These are phyloP conservation scores for Vannuccia rotundouncinata DNA, from an alignment of 2,888 invertebrate genomes.

Conservation along the genomic window DNA sequence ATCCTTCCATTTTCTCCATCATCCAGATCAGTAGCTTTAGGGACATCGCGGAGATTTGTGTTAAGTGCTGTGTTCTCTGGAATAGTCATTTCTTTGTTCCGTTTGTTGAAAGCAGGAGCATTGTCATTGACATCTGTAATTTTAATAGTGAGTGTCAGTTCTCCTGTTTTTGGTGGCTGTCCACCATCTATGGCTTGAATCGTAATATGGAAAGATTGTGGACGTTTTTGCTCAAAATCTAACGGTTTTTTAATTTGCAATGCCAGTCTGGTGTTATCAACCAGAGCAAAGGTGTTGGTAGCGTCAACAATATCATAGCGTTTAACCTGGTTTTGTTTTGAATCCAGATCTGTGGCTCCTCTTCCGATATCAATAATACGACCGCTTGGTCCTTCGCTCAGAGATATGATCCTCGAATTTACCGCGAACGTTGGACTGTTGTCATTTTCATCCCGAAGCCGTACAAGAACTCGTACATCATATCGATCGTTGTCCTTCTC, in stretches of 20 bases:
- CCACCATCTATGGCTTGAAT: neutral
- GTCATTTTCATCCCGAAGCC: neutral
- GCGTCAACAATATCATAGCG: neutral
- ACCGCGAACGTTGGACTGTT: neutral
- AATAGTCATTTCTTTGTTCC: neutral
- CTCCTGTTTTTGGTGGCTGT: neutral
- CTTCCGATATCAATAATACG: neutral
- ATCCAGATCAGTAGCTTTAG: constrained; percentile 5
- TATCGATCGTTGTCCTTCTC: neutral
- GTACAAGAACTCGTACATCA: neutral
- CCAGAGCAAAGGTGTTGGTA: neutral
- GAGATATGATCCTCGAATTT: neutral
- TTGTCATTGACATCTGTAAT: constrained; percentile 25
- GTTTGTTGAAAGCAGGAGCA: neutral
- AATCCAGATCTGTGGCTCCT: neutral
- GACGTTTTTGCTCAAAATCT: neutral
- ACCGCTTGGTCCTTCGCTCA: neutral
- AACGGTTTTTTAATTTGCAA: neutral
- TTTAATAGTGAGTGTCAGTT: neutral
- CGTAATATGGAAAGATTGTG: neutral
- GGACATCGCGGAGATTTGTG: neutral
- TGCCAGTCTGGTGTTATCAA: neutral
- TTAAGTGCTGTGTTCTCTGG: neutral
- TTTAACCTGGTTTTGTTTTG: neutral
- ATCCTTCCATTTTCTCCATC: neutral